Percentiles rank a stretch among this genome's conserved stretches.
Evolutionary conservation across 2,797 vertebrate species (phyloP).

Genomic region (Mormyrops attenuatus): DNA sequence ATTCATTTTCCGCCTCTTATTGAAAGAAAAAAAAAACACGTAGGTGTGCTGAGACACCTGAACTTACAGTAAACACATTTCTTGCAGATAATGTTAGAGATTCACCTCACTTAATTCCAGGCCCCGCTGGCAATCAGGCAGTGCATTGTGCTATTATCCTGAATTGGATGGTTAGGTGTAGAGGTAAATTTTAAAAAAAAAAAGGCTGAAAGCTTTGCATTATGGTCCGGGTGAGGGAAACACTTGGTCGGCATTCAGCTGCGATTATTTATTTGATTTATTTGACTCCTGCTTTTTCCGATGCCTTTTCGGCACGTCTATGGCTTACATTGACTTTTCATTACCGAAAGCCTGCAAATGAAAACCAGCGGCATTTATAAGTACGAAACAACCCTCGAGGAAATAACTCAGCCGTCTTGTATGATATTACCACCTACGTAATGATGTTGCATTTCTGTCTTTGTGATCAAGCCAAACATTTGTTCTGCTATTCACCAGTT

Average conservation of each 20-base stretch:
- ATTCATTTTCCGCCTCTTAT: not conserved
- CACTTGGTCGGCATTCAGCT: not conserved
- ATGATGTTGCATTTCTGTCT: constrained; percentile 33
- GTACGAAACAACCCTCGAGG: not conserved
- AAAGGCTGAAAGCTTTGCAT: not conserved
- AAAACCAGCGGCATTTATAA: not conserved
- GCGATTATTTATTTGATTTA: not conserved
- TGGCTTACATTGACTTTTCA: not conserved
- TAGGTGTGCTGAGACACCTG: constrained; percentile 7
- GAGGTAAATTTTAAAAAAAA: not conserved
- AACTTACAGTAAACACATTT: constrained; percentile 1
- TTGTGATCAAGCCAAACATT: constrained; percentile 44
- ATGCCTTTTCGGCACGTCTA: not conserved
- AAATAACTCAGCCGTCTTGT: not conserved
- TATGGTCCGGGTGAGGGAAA: not conserved
- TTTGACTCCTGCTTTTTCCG: not conserved
- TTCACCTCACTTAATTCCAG: not conserved
- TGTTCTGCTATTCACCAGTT: constrained; percentile 48
- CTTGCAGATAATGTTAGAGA: not conserved
- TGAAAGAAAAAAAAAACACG: not conserved
- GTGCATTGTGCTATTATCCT: not conserved
- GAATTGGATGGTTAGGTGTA: not conserved
- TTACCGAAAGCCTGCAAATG: not conserved
- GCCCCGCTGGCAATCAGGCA: not conserved
- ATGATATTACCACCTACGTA: constrained; percentile 33